These are phyloP conservation scores for Calliphora vicina DNA, from an alignment of 1,140 invertebrate genomes.

Conservation along the genomic window DNA sequence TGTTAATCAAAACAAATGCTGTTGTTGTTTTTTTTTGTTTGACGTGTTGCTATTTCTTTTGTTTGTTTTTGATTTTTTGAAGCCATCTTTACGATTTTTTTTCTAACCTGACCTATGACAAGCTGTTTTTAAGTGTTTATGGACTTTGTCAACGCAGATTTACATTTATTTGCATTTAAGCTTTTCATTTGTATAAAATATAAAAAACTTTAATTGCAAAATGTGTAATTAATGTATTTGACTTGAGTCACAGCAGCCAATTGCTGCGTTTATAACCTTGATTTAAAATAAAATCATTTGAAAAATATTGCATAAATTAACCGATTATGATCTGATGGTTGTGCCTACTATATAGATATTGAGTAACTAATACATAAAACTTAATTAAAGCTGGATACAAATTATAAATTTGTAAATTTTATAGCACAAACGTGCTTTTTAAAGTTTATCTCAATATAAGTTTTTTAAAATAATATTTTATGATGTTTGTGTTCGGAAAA, in stretches of 20 bases:
- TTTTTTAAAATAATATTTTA: no score
- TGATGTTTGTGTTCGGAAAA: no score
- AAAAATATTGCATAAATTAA: not conserved
- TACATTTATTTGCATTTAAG: not conserved
- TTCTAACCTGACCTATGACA: conserved; percentile 3
- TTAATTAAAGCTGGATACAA: no score
- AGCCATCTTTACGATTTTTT: not conserved
- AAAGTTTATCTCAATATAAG: no score
- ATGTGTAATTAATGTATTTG: not conserved
- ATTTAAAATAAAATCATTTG: no score
- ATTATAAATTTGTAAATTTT: no score
- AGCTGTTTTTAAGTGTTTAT: not conserved
- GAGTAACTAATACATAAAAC: no score
- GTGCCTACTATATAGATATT: not conserved
- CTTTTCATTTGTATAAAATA: not conserved
- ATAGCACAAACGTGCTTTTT: no score
- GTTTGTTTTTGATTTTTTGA: not conserved
- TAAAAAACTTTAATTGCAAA: not conserved
- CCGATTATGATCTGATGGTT: not conserved
- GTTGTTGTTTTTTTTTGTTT: not conserved
- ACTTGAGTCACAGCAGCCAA: not conserved
- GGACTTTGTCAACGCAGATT: not conserved
- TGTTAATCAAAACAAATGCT: not conserved
- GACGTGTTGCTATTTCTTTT: not conserved
- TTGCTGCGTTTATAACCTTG: no score